Evolutionary conservation across 2,797 vertebrate genomes (phyloP).

Genomic region (Uromys caudimaculatus): DNA sequence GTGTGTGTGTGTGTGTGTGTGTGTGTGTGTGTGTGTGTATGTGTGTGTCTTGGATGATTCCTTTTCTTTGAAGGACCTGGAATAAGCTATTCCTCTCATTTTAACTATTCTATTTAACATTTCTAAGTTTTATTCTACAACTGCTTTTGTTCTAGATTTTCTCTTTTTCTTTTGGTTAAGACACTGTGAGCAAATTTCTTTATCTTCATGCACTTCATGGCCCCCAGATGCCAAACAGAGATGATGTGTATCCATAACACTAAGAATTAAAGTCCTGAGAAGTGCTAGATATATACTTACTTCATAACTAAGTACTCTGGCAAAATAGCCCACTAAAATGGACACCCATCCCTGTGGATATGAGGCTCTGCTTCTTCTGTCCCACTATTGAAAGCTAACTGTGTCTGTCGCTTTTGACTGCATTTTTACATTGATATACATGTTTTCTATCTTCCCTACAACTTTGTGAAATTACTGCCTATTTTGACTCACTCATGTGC

Average conservation of each 20-base stretch:
- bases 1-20: too few relatives aligned
- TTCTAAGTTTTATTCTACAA: neutral
- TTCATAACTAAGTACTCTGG: neutral
- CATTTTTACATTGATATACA: neutral
- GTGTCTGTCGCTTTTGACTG: neutral
- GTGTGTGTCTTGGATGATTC: neutral
- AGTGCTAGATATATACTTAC: neutral
- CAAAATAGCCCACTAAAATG: neutral
- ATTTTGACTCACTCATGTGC: neutral
- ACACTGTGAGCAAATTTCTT: neutral
- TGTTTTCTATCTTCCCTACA: neutral
- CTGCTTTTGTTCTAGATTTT: neutral
- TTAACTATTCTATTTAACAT: neutral
- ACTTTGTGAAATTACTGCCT: neutral
- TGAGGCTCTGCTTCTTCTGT: neutral
- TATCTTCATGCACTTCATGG: neutral
- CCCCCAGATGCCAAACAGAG: neutral
- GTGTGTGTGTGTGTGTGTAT: too few relatives aligned
- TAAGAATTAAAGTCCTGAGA: neutral
- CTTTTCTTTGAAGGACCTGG: neutral
- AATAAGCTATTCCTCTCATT: neutral
- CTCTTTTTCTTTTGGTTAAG: neutral
- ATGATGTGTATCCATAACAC: neutral
- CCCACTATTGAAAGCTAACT: too few relatives aligned
- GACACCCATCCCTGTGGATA: neutral